Conservation (phyloP, 2,113 vertebrate genomes). For the Melanerpes aurifrons region DNA sequence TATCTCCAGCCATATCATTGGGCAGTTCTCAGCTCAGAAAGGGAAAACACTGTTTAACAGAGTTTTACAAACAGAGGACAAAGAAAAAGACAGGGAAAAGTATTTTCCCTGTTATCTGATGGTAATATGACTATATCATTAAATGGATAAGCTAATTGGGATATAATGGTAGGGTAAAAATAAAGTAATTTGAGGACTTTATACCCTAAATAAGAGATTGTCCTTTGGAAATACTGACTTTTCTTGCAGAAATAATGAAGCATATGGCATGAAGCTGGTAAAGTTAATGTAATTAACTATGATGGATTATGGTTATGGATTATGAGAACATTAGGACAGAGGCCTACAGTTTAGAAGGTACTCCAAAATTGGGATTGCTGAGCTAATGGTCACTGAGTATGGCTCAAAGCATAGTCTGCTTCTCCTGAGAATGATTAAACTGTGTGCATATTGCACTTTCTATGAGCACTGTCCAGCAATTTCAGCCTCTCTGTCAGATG, state of each 20-base stretch:
- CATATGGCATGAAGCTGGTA: background rate
- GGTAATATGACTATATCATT: constrained; percentile 12
- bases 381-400: background rate
- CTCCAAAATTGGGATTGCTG: background rate
- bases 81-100: constrained; percentile 27
- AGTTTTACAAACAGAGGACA: constrained; percentile 40
- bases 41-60: constrained; percentile 57
- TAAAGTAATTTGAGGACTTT: background rate
- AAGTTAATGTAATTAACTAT: constrained; percentile 19
- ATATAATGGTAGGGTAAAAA: background rate
- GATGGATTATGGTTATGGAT: background rate
- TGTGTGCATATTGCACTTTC: background rate
- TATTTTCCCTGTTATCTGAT: constrained; percentile 24
- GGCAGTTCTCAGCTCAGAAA: constrained; percentile 53
- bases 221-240: constrained; percentile 22
- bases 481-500: background rate
- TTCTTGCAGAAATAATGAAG: background rate
- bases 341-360: background rate
- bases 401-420: background rate
- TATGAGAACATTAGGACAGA: background rate
- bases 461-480: background rate
- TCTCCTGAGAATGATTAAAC: background rate
- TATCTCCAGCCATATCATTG: constrained; percentile 53
- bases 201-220: background rate
- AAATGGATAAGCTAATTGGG: constrained; percentile 13